phyloP scores from a whole-genome alignment of 2,797 vertebrate genomes.

The Ceryle rudis region DNA sequence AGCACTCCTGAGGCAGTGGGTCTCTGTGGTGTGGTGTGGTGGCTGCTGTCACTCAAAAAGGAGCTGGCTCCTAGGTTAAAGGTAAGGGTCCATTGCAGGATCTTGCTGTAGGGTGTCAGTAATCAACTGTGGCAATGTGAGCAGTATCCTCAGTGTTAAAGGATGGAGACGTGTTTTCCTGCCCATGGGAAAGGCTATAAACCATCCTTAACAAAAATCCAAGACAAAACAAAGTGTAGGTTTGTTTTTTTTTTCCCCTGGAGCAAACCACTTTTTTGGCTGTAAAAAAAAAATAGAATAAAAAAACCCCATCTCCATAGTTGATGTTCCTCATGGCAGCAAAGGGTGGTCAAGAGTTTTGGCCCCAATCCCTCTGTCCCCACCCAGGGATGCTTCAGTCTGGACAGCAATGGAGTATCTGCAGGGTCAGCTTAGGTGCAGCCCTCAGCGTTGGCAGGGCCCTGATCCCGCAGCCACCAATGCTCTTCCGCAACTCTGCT shows the following conservation, averaged over 20 bases:
- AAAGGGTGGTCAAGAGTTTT: slow-evolving; percentile 25
- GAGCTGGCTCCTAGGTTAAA: not conserved
- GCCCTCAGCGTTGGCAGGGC: not conserved
- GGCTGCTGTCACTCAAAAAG: slow-evolving; percentile 1
- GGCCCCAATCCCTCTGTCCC: not conserved
- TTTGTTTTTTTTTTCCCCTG: slow-evolving; percentile 7
- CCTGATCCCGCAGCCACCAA: not conserved
- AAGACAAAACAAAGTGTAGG: not conserved
- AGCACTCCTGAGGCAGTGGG: slow-evolving; percentile 12
- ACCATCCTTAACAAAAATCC: slow-evolving; percentile 2
- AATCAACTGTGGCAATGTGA: not conserved
- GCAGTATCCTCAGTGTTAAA: not conserved
- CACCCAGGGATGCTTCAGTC: not conserved
- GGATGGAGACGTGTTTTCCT: not conserved
- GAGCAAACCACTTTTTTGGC: slow-evolving; percentile 45
- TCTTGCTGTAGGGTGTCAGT: not conserved
- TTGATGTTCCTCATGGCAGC: not conserved
- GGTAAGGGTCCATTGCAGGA: not conserved
- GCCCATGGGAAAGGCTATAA: not conserved
- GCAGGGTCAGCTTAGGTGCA: not conserved
- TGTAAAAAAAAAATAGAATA: not conserved
- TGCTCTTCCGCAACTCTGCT: not conserved
- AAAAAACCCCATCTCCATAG: not conserved
- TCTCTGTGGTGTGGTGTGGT: not conserved
- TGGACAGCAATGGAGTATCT: not conserved